These are phyloP conservation scores for Leptothorax acervorum DNA, from an alignment of 2,888 invertebrate genomes.

Conservation along the genomic window DNA sequence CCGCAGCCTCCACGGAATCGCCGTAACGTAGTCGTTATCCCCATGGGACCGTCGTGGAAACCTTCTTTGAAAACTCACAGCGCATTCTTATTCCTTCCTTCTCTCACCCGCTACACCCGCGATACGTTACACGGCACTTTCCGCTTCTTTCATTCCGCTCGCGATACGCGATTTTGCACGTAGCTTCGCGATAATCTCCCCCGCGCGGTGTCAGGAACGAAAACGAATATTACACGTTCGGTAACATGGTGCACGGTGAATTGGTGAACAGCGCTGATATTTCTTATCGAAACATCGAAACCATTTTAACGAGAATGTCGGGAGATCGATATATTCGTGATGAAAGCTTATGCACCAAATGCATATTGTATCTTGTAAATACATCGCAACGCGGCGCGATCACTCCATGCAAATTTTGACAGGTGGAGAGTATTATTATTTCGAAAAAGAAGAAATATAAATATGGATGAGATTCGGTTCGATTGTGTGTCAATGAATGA, in stretches of 20 bases:
- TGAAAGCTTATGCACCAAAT: neutral
- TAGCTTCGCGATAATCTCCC: slow-evolving; percentile 28
- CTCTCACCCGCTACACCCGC: neutral
- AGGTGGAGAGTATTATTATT: neutral
- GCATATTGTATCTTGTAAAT: neutral
- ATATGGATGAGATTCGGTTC: slow-evolving; percentile 5
- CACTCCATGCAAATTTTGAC: neutral
- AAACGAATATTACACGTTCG: neutral
- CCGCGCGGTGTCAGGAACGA: neutral
- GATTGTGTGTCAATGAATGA: neutral
- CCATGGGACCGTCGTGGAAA: slow-evolving; percentile 56
- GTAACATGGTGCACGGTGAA: neutral
- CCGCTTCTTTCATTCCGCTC: slow-evolving; percentile 30
- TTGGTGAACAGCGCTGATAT: neutral
- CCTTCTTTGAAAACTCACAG: slow-evolving; percentile 57
- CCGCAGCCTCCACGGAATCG: slow-evolving; percentile 61
- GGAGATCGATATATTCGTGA: slow-evolving; percentile 2
- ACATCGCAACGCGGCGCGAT: neutral
- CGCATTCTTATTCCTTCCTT: slow-evolving; percentile 23
- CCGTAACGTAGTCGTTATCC: slow-evolving; percentile 57
- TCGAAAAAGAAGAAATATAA: neutral
- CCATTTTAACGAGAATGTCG: neutral
- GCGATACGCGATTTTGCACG: slow-evolving; percentile 45
- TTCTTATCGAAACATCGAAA: neutral
- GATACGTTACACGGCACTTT: slow-evolving; percentile 39